Percentiles rank a stretch among this genome's conserved stretches.
Evolutionary conservation across 2,888 invertebrate species (phyloP).

Genomic region (Iphiclides podalirius): DNA sequence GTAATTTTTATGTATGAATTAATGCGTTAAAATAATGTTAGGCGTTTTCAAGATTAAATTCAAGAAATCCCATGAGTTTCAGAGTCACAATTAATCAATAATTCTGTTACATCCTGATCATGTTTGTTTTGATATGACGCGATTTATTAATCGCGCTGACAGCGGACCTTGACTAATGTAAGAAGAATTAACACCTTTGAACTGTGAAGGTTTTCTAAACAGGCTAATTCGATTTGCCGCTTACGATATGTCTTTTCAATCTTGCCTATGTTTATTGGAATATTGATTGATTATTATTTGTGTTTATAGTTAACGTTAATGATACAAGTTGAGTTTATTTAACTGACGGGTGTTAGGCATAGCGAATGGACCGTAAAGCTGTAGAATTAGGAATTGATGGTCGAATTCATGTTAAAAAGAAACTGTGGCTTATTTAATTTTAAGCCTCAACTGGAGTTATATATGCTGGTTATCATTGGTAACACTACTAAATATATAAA

Average conservation of each 20-base stretch:
- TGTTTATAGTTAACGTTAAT: conserved; percentile 8
- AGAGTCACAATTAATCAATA: too few relatives aligned
- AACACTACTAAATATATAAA: too few relatives aligned
- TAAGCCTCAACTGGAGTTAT: too few relatives aligned
- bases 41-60: too few relatives aligned
- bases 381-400: conserved; percentile 10
- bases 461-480: too few relatives aligned
- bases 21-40: too few relatives aligned
- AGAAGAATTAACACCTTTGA: conserved; percentile 62
- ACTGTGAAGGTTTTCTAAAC: conserved; percentile 44
- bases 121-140: conserved; percentile 23
- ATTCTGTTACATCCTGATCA: not conserved
- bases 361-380: not conserved
- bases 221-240: conserved; percentile 40
- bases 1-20: too few relatives aligned
- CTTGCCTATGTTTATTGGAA: conserved; percentile 25
- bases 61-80: too few relatives aligned
- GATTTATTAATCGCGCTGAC: conserved; percentile 46
- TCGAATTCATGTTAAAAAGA: too few relatives aligned
- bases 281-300: conserved; percentile 28
- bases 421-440: too few relatives aligned
- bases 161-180: conserved; percentile 52
- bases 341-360: not conserved
- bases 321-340: conserved; percentile 7
- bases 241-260: conserved; percentile 34